A percentile compares a stretch with the other conserved stretches of the same genome.
These are phyloP conservation scores for Parasteatoda tepidariorum DNA, from an alignment of 1,140 invertebrate species.

Conservation along the genomic window DNA sequence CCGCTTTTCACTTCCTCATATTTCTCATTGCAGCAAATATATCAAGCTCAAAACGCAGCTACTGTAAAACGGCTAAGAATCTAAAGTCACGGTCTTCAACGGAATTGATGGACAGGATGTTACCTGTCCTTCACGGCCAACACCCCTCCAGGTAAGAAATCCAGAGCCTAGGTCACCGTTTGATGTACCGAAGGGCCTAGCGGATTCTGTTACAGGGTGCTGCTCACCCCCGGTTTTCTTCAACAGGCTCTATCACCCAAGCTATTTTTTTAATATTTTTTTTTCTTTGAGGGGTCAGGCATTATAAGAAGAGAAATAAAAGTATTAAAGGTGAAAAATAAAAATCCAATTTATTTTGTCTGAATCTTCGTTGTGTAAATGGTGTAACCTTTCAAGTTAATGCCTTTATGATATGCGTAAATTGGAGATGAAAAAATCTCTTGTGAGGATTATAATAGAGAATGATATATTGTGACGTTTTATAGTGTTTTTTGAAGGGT, in stretches of 20 bases:
- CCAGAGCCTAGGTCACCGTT: slow-evolving; percentile 35
- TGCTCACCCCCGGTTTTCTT: neutral
- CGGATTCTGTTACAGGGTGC: slow-evolving; percentile 31
- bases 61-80: neutral
- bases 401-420: slow-evolving; percentile 46
- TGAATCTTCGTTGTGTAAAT: slow-evolving; percentile 36
- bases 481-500: neutral
- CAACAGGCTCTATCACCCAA: neutral
- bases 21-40: too few relatives aligned
- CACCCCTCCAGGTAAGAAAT: slow-evolving; percentile 13
- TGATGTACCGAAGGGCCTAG: slow-evolving; percentile 38
- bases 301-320: slow-evolving; percentile 11
- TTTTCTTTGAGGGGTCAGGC: slow-evolving; percentile 2
- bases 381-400: slow-evolving; percentile 56
- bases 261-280: neutral
- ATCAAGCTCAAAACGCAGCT: neutral
- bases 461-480: slow-evolving; percentile 52
- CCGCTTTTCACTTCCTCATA: too few relatives aligned
- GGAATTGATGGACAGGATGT: slow-evolving; percentile 58
- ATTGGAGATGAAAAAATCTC: neutral
- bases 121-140: slow-evolving; percentile 12
- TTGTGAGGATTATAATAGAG: slow-evolving; percentile 23
- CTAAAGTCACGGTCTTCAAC: slow-evolving; percentile 32
- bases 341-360: slow-evolving; percentile 31
- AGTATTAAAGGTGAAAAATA: neutral